Percentiles rank a stretch among this genome's conserved stretches.
These are phyloP conservation scores for Ditula angustiorana DNA, from an alignment of 2,888 invertebrate genomes.

Conservation along the genomic window DNA sequence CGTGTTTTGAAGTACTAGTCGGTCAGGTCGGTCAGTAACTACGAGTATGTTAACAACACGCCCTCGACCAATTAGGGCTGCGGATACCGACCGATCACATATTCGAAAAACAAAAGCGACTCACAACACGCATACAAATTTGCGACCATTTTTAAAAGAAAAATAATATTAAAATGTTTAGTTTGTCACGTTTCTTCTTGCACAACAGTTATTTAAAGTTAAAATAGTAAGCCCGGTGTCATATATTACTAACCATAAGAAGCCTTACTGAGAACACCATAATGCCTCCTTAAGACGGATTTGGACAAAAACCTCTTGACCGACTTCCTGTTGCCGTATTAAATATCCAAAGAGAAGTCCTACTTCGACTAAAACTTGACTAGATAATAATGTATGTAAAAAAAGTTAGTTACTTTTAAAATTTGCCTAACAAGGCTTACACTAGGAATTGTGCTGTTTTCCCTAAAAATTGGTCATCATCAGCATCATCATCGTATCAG, in stretches of 20 bases:
- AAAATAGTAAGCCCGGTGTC: constrained; percentile 28
- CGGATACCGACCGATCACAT: not conserved
- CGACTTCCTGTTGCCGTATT: constrained; percentile 36
- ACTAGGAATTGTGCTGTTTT: no score
- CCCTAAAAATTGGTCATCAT: no score
- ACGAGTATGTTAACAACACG: not conserved
- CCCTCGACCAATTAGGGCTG: not conserved
- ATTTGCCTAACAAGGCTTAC: no score
- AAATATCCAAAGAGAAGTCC: constrained; percentile 8
- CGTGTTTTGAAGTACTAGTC: not conserved
- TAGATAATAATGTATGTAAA: no score
- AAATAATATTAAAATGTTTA: no score
- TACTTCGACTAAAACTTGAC: not conserved
- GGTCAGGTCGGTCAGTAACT: no score
- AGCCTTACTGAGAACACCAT: constrained; percentile 28
- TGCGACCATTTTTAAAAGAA: no score
- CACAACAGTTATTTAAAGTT: no score
- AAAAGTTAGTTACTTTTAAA: no score
- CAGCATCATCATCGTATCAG: no score
- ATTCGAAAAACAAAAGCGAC: not conserved
- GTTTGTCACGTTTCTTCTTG: no score
- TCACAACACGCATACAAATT: not conserved
- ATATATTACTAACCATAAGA: constrained; percentile 30
- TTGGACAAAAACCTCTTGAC: constrained; percentile 38
- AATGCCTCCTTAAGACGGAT: constrained; percentile 36